phyloP scores from a whole-genome alignment of 2,888 invertebrate species.

The Tetrapedia diversipes region DNA sequence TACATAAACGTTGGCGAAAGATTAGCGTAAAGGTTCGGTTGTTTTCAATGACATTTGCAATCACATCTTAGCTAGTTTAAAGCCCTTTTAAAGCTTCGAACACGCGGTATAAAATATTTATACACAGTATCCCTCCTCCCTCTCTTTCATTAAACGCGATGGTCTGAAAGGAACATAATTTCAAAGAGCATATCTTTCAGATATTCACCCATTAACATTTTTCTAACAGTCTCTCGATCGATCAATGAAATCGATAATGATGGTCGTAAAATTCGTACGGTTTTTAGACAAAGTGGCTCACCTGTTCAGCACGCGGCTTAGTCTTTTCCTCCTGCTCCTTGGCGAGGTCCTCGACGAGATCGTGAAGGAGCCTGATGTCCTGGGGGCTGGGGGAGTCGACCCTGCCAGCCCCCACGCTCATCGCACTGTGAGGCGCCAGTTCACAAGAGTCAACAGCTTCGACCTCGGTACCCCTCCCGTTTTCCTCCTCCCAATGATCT shows the following conservation, averaged over 20 bases:
- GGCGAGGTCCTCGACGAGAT: slow-evolving; percentile 80
- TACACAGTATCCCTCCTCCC: too few species aligned
- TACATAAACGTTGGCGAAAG: not conserved
- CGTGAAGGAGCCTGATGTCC: slow-evolving; percentile 80
- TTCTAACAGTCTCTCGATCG: too few species aligned
- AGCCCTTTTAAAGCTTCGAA: too few species aligned
- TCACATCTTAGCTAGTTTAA: too few species aligned
- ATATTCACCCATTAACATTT: too few species aligned
- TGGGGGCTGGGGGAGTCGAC: slow-evolving; percentile 81
- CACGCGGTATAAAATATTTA: too few species aligned
- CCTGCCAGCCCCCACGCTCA: slow-evolving; percentile 80
- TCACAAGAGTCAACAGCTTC: slow-evolving; percentile 73
- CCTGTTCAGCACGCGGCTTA: slow-evolving; percentile 77
- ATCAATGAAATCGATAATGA: not conserved
- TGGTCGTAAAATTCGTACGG: not conserved
- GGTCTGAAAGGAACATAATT: not conserved
- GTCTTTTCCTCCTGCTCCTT: slow-evolving; percentile 77
- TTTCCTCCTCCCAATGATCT: slow-evolving; percentile 68
- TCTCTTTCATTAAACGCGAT: too few species aligned
- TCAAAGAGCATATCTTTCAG: too few species aligned
- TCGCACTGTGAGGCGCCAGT: slow-evolving; percentile 80
- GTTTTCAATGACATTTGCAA: not conserved
- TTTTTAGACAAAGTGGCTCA: slow-evolving; percentile 61
- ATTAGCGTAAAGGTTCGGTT: not conserved
- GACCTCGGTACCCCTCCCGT: slow-evolving; percentile 62